A percentile compares a stretch with the other conserved stretches of the same genome.
These are phyloP conservation scores for Tachina lurida DNA, from an alignment of 2,888 invertebrate genomes.

Conservation along the genomic window DNA sequence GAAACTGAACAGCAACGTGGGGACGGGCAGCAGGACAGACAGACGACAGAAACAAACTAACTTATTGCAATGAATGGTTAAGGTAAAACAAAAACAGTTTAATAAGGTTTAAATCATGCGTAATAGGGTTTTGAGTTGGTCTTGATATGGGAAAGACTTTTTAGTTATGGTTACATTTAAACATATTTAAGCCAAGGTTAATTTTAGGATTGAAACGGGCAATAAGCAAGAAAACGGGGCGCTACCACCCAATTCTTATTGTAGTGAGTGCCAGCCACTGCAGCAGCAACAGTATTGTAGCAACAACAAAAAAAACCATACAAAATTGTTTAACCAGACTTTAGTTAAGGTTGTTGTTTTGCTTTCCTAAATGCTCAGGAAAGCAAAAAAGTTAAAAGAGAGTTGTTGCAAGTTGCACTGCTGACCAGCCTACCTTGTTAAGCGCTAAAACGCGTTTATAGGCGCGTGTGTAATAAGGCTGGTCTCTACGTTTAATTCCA, in stretches of 20 bases:
- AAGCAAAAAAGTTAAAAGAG: constrained; percentile 53
- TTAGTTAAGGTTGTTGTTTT: constrained; percentile 45
- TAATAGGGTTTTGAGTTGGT: constrained; percentile 50
- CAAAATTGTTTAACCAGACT: constrained; percentile 67
- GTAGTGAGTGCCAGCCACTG: neutral
- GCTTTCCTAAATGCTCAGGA: constrained; percentile 21
- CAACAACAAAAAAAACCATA: constrained; percentile 49
- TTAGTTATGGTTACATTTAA: constrained; percentile 59
- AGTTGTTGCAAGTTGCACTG: too few relatives aligned
- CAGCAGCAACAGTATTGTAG: neutral
- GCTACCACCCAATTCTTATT: constrained; percentile 68
- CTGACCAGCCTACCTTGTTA: constrained; percentile 72
- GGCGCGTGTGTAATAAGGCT: constrained; percentile 65
- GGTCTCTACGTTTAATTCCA: constrained; percentile 1
- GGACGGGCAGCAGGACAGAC: constrained; percentile 22
- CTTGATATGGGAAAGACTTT: constrained; percentile 66
- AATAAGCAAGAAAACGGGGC: constrained; percentile 53
- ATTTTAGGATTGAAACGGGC: constrained; percentile 43
- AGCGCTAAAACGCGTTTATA: constrained; percentile 72
- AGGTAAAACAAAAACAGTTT: constrained; percentile 53
- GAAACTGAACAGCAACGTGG: constrained; percentile 45
- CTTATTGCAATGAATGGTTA: constrained; percentile 41
- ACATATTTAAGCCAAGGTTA: constrained; percentile 62
- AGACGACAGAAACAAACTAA: neutral
- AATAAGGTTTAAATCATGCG: constrained; percentile 66